phyloP scores from a whole-genome alignment of 2,888 invertebrate genomes.

The Anarsia innoxiella region DNA sequence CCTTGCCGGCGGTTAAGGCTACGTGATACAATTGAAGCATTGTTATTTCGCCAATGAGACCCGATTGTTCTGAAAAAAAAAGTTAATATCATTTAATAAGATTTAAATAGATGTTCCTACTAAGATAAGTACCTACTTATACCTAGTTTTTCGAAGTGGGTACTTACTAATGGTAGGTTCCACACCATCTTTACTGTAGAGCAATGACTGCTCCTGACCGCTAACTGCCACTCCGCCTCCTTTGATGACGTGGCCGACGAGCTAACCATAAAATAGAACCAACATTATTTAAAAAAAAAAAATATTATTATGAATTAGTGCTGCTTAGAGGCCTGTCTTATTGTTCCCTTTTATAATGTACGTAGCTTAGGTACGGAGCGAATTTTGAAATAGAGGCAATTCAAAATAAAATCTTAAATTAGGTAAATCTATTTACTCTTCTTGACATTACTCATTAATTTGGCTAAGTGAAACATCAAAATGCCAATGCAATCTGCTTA shows the following conservation, averaged over 20 bases:
- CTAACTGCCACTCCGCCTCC: conserved; percentile 84
- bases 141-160: neutral
- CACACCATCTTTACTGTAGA: conserved; percentile 44
- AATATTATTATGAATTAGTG: too few relatives aligned
- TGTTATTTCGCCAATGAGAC: conserved; percentile 84
- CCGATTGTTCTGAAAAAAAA: conserved; percentile 72
- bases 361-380: too few relatives aligned
- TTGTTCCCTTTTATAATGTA: too few relatives aligned
- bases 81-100: neutral
- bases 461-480: too few relatives aligned
- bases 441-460: too few relatives aligned
- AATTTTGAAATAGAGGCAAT: too few relatives aligned
- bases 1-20: conserved; percentile 88
- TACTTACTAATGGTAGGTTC: conserved; percentile 41
- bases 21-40: conserved; percentile 87
- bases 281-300: too few relatives aligned
- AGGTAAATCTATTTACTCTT: too few relatives aligned
- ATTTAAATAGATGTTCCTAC: neutral
- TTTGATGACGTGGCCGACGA: conserved; percentile 85
- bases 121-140: neutral
- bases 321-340: too few relatives aligned
- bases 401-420: too few relatives aligned
- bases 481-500: too few relatives aligned
- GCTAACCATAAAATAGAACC: too few relatives aligned
- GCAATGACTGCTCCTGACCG: conserved; percentile 80